These are phyloP conservation scores for Mastomys coucha DNA, from an alignment of 2,113 vertebrate species.

Conservation along the genomic window DNA sequence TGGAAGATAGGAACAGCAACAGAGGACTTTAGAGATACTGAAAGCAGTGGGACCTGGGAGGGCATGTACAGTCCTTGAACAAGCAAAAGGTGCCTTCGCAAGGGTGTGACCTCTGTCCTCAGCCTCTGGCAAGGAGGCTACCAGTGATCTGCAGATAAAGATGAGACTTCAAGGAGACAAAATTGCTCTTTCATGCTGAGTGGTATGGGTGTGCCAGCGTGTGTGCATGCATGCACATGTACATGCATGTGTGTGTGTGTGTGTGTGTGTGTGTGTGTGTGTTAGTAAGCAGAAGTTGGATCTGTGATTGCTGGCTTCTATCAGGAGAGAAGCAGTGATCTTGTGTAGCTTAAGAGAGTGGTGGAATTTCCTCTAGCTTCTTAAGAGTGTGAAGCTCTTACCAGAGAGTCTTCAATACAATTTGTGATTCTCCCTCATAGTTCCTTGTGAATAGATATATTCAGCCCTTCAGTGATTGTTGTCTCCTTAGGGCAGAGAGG, in stretches of 20 bases:
- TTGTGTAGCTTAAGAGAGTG: neutral
- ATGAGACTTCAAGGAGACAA: neutral
- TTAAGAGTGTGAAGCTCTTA: neutral
- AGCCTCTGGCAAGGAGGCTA: neutral
- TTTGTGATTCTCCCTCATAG: neutral
- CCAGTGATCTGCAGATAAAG: neutral
- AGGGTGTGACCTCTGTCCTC: neutral
- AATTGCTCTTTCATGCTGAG: neutral
- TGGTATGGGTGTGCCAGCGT: neutral
- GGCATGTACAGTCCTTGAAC: neutral
- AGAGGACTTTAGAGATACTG: neutral
- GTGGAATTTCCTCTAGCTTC: neutral
- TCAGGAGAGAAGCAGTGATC: neutral
- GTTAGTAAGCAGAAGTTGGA: neutral
- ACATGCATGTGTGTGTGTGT: neutral
- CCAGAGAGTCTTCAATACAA: neutral
- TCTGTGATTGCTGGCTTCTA: neutral
- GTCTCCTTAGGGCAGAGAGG: neutral
- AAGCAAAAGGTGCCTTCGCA: neutral
- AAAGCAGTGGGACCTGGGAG: neutral
- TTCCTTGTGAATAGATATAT: neutral
- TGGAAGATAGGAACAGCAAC: neutral
- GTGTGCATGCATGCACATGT: rapidly evolving
- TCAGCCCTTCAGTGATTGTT: neutral
- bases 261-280: no score